A percentile compares a stretch with the other conserved stretches of the same genome.
These are phyloP conservation scores for Microctonus hyperodae DNA, from an alignment of 2,888 invertebrate genomes.

Conservation along the genomic window DNA sequence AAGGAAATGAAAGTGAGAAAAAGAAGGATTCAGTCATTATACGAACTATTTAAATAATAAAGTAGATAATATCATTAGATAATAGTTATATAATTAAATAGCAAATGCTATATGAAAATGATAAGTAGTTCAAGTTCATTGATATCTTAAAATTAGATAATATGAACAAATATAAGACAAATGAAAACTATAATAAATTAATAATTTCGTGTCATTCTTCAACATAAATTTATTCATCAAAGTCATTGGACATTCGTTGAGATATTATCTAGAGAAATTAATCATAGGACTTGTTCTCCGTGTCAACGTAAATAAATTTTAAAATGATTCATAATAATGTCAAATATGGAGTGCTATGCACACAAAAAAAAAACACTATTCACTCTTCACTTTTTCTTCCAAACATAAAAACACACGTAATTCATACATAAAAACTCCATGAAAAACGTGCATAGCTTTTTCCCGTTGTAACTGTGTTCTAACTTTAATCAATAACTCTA, in stretches of 20 bases:
- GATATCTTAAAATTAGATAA: conserved; percentile 23
- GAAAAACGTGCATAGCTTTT: conserved; percentile 18
- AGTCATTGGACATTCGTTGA: conserved; percentile 24
- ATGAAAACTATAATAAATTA: conserved; percentile 15
- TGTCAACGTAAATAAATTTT: conserved; percentile 19
- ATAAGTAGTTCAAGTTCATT: conserved; percentile 23
- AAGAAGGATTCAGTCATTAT: conserved; percentile 41
- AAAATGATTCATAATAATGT: conserved; percentile 5
- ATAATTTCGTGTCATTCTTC: conserved; percentile 21
- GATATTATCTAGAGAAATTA: conserved; percentile 18
- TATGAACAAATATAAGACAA: conserved; percentile 8
- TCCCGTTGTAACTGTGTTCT: conserved; percentile 8
- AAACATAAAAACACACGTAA: background rate
- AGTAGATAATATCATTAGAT: conserved; percentile 42
- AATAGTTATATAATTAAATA: conserved; percentile 21
- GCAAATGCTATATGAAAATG: conserved; percentile 7
- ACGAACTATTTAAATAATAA: conserved; percentile 41
- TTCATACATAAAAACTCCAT: background rate
- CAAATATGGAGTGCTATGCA: background rate
- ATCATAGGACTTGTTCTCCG: conserved; percentile 21
- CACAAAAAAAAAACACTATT: background rate
- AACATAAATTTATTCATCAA: conserved; percentile 25
- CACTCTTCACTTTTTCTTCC: background rate
- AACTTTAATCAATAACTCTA: too few species aligned
- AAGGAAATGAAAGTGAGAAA: conserved; percentile 19